Conservation (phyloP, 1,140 invertebrate genomes). For the Olivierus martensii region DNA sequence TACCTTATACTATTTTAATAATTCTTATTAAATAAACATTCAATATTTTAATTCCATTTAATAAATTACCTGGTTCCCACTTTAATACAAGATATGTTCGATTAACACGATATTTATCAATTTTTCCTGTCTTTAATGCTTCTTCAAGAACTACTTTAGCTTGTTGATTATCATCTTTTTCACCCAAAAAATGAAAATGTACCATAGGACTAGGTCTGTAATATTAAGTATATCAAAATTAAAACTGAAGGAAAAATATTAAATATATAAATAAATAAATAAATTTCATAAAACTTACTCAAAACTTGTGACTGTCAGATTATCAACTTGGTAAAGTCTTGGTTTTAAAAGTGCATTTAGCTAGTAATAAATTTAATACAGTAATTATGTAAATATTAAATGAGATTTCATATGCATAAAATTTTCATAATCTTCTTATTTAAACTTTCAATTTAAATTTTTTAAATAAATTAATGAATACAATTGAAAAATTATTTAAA, state of each 20-base stretch:
- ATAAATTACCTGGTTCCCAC: constrained; percentile 12
- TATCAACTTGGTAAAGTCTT: constrained; percentile 6
- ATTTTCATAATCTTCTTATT: no score
- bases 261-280: not conserved
- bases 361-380: constrained; percentile 1
- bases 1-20: not conserved
- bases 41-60: not conserved
- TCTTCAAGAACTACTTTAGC: constrained; percentile 11
- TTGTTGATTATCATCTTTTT: constrained; percentile 11
- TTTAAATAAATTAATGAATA: no score
- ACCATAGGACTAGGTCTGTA: constrained; percentile 11
- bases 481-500: no score
- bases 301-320: constrained; percentile 9
- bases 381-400: no score
- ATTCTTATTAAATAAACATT: no score
- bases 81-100: constrained; percentile 10
- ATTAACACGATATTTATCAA: constrained; percentile 14
- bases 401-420: no score
- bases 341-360: constrained; percentile 6
- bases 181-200: constrained; percentile 16
- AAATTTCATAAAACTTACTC: not conserved
- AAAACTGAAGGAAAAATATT: not conserved
- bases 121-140: constrained; percentile 5
- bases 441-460: no score
- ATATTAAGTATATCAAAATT: not conserved